Percentiles rank a stretch among this genome's conserved stretches.
phyloP scores from a whole-genome alignment of 1,140 invertebrate species.

The Potamilus streckersoni region DNA sequence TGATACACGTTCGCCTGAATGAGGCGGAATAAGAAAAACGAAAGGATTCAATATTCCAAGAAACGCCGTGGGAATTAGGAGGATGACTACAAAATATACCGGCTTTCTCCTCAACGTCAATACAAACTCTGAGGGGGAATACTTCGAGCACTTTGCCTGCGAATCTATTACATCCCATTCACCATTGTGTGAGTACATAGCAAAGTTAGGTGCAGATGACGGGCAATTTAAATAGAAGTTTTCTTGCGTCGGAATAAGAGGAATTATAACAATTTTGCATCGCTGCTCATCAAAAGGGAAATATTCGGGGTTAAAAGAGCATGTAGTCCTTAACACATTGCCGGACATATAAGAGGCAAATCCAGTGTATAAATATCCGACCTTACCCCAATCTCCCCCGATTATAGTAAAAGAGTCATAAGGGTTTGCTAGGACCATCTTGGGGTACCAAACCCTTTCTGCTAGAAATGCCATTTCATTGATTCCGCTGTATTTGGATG shows the following conservation, averaged over 20 bases:
- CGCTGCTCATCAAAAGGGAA: conserved; percentile 88
- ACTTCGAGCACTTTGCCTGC: not conserved
- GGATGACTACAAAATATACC: conserved; percentile 70
- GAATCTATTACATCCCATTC: conserved; percentile 15
- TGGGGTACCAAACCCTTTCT: conserved; percentile 14
- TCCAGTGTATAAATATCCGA: conserved; percentile 74
- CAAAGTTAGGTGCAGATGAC: not conserved
- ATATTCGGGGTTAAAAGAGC: conserved; percentile 76
- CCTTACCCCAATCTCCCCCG: not conserved
- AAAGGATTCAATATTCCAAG: conserved; percentile 71
- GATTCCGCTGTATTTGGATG: conserved; percentile 8
- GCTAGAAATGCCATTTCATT: not conserved
- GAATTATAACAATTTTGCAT: conserved; percentile 96
- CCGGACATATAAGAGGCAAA: conserved; percentile 95
- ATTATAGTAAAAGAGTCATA: not conserved
- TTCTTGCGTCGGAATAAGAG: conserved; percentile 83
- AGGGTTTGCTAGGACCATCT: conserved; percentile 7
- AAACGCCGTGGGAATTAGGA: conserved; percentile 73
- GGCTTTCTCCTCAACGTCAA: conserved; percentile 40
- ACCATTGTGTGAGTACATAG: conserved; percentile 5
- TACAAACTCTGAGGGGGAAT: not conserved
- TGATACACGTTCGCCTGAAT: conserved; percentile 72
- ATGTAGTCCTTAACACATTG: conserved; percentile 96
- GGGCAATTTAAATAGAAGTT: conserved; percentile 2
- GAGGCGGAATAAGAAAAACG: conserved; percentile 73